Conservation (phyloP, 1,140 invertebrate species). For the Zaprionus kolodkinae region DNA sequence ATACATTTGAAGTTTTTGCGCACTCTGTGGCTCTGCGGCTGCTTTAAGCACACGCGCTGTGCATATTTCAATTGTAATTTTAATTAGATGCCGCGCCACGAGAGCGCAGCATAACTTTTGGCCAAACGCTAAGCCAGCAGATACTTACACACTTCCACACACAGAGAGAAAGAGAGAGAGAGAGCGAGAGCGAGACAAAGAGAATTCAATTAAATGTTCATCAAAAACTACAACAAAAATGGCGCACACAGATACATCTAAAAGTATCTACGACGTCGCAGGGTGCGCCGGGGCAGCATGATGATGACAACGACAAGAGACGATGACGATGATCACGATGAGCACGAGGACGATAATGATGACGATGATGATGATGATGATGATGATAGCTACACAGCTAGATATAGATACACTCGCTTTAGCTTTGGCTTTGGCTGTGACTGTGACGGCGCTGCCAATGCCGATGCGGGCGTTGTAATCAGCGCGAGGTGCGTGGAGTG, state of each 20-base stretch:
- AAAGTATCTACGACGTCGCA: slow-evolving; percentile 31
- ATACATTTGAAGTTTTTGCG: slow-evolving; percentile 24
- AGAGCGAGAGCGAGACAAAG: slow-evolving; percentile 54
- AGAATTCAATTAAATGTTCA: slow-evolving; percentile 82
- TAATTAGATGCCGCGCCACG: slow-evolving; percentile 63
- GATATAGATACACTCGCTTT: slow-evolving; percentile 17
- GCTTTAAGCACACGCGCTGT: slow-evolving; percentile 40
- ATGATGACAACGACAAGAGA: slow-evolving; percentile 39
- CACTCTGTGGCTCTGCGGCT: not conserved
- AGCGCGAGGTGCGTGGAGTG: slow-evolving; percentile 45
- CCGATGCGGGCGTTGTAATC: slow-evolving; percentile 44
- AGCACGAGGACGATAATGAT: slow-evolving; percentile 38
- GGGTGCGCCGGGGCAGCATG: no score
- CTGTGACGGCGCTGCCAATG: slow-evolving; percentile 17
- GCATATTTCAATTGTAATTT: slow-evolving; percentile 72
- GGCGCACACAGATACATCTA: slow-evolving; percentile 30
- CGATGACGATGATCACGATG: slow-evolving; percentile 18
- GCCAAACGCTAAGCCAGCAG: slow-evolving; percentile 32
- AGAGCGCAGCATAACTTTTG: slow-evolving; percentile 54
- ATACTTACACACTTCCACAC: slow-evolving; percentile 32
- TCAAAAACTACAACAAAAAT: slow-evolving; percentile 81
- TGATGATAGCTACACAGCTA: not conserved
- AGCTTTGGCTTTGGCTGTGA: slow-evolving; percentile 40
- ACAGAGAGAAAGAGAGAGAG: slow-evolving; percentile 25
- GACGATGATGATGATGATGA: no score